Evolutionary conservation across 2,797 vertebrate genomes (phyloP).

Genomic region (Molossus alvarezi): DNA sequence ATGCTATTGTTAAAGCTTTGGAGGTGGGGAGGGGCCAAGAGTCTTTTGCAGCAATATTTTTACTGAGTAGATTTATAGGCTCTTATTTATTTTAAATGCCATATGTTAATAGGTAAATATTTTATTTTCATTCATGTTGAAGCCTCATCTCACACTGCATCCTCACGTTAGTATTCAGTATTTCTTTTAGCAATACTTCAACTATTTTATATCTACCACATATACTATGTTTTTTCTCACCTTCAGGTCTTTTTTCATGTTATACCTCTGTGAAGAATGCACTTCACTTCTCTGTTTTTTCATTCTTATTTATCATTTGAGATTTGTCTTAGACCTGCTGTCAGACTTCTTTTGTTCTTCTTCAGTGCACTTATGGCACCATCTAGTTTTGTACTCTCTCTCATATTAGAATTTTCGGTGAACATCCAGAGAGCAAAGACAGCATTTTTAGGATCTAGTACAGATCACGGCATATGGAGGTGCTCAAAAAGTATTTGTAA

Average conservation of each 20-base stretch:
- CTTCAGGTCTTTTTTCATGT: background rate
- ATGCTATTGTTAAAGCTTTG: background rate
- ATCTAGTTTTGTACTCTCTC: constrained; percentile 22
- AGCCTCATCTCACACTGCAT: constrained; percentile 7
- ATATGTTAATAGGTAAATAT: background rate
- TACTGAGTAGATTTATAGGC: background rate
- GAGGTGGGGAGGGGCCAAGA: background rate
- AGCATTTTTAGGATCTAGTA: background rate
- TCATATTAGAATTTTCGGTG: constrained; percentile 12
- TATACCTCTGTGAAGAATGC: background rate
- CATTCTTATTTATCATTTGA: constrained; percentile 53
- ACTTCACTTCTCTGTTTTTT: constrained; percentile 23
- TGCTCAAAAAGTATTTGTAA: background rate
- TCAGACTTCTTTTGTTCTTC: background rate
- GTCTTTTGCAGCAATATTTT: constrained; percentile 23
- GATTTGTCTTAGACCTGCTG: constrained; percentile 23
- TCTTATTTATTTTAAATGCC: constrained; percentile 33
- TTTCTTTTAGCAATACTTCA: constrained; percentile 19
- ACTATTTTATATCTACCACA: background rate
- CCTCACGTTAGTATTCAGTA: background rate
- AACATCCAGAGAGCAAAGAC: background rate
- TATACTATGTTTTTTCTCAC: background rate
- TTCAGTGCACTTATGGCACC: background rate
- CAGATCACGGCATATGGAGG: background rate
- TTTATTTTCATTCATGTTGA: constrained; percentile 38